These are phyloP conservation scores for Leucozona laternaria DNA, from an alignment of 2,888 invertebrate genomes.

Conservation along the genomic window DNA sequence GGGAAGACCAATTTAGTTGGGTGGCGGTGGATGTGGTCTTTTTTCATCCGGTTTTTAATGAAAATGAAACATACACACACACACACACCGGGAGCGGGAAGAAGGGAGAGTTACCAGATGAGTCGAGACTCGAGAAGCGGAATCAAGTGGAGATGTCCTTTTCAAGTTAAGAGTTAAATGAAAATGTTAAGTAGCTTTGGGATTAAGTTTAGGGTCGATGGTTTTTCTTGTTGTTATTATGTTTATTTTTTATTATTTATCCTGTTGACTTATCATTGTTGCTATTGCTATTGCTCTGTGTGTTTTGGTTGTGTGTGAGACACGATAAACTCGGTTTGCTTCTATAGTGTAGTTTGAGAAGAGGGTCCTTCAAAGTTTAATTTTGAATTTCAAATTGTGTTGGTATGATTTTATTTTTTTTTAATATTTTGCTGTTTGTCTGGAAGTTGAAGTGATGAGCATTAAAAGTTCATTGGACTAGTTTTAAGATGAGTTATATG, in stretches of 20 bases:
- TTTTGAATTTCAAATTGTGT: conserved; percentile 71
- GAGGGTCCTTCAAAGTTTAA: conserved; percentile 63
- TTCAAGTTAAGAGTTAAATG: conserved; percentile 74
- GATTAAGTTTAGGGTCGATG: conserved; percentile 70
- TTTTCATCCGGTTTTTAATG: conserved; percentile 46
- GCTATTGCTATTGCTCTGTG: conserved; percentile 42
- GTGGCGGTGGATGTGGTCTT: conserved; percentile 7
- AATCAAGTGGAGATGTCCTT: conserved; percentile 64
- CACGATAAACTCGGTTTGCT: conserved; percentile 44
- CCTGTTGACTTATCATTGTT: conserved; percentile 60
- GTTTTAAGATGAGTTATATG: conserved; percentile 58
- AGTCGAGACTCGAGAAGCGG: conserved; percentile 24
- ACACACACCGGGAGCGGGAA: too few species aligned
- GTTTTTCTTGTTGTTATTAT: conserved; percentile 54
- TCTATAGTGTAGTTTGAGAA: conserved; percentile 6
- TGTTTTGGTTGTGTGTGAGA: conserved; percentile 28
- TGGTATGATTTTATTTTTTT: conserved; percentile 7
- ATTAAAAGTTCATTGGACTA: conserved; percentile 71
- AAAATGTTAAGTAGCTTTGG: conserved; percentile 73
- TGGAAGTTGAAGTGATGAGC: conserved; percentile 55
- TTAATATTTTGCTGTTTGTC: conserved; percentile 44
- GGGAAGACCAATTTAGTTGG: conserved; percentile 11
- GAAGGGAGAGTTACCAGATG: not conserved
- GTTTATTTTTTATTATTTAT: conserved; percentile 52
- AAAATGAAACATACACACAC: conserved; percentile 36